Percentiles rank a stretch among this genome's conserved stretches.
Evolutionary conservation across 2,113 vertebrate species (phyloP).

Genomic region (Meles meles): DNA sequence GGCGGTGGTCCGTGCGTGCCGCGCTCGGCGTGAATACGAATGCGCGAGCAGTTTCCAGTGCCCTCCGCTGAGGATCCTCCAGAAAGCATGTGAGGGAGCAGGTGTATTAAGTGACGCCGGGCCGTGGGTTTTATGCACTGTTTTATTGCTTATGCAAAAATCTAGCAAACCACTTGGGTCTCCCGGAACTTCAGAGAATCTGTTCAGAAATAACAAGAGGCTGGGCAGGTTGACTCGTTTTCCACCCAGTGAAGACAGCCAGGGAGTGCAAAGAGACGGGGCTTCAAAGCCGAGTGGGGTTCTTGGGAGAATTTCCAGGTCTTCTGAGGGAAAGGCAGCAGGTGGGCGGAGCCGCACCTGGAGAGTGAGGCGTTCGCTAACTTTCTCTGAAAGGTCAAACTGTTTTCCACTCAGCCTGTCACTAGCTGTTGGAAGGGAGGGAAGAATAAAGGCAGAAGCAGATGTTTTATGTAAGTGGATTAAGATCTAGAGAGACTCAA

Average conservation of each 20-base stretch:
- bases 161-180: not conserved
- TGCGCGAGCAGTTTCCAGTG: constrained; percentile 1
- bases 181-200: constrained; percentile 1
- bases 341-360: not conserved
- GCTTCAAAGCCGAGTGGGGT: not conserved
- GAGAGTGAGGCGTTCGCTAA: not conserved
- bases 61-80: not conserved
- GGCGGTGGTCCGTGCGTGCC: not conserved
- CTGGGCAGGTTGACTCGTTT: not conserved
- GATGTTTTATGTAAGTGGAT: not conserved
- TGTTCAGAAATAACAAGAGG: not conserved
- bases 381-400: not conserved
- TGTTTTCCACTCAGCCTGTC: not conserved
- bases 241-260: not conserved
- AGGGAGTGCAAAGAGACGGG: not conserved
- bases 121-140: not conserved
- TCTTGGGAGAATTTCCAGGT: not conserved
- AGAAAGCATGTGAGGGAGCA: not conserved
- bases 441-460: not conserved
- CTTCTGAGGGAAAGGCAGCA: not conserved
- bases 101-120: not conserved
- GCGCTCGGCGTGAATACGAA: not conserved
- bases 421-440: not conserved
- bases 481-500: not conserved
- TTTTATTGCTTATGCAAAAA: constrained; percentile 9